Percentiles rank a stretch among this genome's conserved stretches.
Evolutionary conservation across 1,140 invertebrate species (phyloP).

Genomic region (Holcopasites calliopsidis): DNA sequence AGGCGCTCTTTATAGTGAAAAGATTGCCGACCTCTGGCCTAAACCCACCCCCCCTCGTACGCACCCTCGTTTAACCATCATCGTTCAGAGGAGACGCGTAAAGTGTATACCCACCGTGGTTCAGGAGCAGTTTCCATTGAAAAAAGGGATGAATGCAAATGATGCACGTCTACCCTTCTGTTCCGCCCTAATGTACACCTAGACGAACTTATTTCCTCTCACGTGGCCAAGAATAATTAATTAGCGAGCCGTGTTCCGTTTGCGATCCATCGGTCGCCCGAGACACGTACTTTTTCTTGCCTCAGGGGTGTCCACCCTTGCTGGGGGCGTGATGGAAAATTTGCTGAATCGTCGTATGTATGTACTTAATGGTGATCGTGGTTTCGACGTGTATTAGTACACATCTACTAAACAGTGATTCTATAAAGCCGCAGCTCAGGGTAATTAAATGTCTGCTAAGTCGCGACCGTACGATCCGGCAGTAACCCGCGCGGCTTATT

Average conservation of each 20-base stretch:
- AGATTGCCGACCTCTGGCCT: too few relatives aligned
- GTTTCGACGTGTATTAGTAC: too few relatives aligned
- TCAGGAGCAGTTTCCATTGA: not conserved
- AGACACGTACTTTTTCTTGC: not conserved
- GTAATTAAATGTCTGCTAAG: too few relatives aligned
- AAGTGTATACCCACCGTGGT: not conserved
- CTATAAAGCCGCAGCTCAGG: too few relatives aligned
- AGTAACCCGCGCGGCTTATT: too few relatives aligned
- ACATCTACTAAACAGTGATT: too few relatives aligned
- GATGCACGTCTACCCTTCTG: not conserved
- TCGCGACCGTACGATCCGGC: too few relatives aligned
- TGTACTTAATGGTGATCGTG: too few relatives aligned
- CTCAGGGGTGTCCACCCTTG: too few relatives aligned
- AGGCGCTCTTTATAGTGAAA: too few relatives aligned
- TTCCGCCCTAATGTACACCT: not conserved
- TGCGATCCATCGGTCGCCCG: not conserved
- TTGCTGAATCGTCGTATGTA: too few relatives aligned
- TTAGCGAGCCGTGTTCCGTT: not conserved
- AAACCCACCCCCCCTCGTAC: not conserved
- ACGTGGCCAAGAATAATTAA: conserved; percentile 32
- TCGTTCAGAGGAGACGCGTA: not conserved
- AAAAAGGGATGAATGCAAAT: conserved; percentile 30
- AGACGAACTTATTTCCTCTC: conserved; percentile 4
- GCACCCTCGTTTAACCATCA: conserved; percentile 19
- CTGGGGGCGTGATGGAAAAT: too few relatives aligned